Conservation (phyloP, 2,888 invertebrate genomes). For the Andrena chrysosceles region DNA sequence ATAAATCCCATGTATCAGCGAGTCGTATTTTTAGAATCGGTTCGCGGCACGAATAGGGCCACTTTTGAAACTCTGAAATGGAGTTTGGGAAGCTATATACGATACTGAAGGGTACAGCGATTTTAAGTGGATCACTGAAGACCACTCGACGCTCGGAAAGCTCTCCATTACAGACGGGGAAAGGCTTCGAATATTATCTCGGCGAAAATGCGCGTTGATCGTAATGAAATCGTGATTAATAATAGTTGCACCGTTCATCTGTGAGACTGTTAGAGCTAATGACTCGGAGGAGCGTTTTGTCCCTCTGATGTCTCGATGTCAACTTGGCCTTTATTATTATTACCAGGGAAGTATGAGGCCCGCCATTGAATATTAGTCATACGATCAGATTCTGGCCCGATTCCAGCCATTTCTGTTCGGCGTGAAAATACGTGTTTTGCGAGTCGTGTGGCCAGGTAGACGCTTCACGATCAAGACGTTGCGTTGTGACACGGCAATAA, state of each 20-base stretch:
- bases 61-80: neutral
- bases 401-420: slow-evolving; percentile 51
- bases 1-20: slow-evolving; percentile 11
- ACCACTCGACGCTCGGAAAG: neutral
- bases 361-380: slow-evolving; percentile 67
- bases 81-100: neutral
- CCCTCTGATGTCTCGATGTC: neutral
- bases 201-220: neutral
- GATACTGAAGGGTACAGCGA: neutral
- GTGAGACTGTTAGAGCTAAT: neutral
- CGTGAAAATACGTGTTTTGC: slow-evolving; percentile 48
- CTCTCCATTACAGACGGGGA: neutral
- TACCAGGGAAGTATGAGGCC: slow-evolving; percentile 39
- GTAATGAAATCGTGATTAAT: slow-evolving; percentile 1
- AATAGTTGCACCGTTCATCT: neutral
- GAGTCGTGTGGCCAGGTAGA: slow-evolving; percentile 8
- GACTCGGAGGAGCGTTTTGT: slow-evolving; percentile 3
- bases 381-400: slow-evolving; percentile 62
- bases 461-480: slow-evolving; percentile 18
- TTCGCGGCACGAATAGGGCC: slow-evolving; percentile 17
- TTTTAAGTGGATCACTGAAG: neutral
- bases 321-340: slow-evolving; percentile 14
- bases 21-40: slow-evolving; percentile 22
- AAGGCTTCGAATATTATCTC: neutral
- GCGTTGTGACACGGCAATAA: slow-evolving; percentile 11